These are phyloP conservation scores for Acrocephalus arundinaceus DNA, from an alignment of 2,113 vertebrate genomes.

Conservation along the genomic window DNA sequence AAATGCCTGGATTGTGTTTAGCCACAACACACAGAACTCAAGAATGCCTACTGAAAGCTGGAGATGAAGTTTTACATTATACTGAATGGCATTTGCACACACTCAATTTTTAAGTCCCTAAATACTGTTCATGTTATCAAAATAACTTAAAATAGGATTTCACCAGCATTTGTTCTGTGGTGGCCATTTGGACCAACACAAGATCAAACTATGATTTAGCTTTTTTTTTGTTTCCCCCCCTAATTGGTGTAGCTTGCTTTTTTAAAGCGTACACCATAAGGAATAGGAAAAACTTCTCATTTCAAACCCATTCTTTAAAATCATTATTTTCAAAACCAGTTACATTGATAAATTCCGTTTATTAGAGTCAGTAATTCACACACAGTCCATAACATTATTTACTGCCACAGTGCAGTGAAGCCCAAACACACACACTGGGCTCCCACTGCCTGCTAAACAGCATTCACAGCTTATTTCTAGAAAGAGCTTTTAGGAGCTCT, in stretches of 20 bases:
- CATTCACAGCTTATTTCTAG: neutral
- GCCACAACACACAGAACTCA: neutral
- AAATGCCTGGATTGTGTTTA: slow-evolving; percentile 49
- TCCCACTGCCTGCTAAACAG: neutral
- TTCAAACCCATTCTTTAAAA: neutral
- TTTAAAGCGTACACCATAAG: neutral
- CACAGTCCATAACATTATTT: neutral
- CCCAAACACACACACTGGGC: neutral
- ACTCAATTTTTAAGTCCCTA: neutral
- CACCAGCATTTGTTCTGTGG: neutral
- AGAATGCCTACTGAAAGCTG: slow-evolving; percentile 30
- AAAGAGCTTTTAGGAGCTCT: neutral
- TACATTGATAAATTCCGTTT: neutral
- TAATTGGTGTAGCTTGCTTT: neutral
- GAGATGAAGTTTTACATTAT: neutral
- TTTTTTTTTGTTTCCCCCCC: neutral
- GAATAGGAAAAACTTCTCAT: neutral
- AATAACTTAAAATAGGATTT: neutral
- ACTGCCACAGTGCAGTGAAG: neutral
- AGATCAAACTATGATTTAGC: neutral
- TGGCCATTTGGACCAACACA: neutral
- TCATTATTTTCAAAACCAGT: neutral
- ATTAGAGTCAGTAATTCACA: neutral
- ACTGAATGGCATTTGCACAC: neutral
- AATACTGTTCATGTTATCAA: neutral